phyloP scores from a whole-genome alignment of 1,140 invertebrate genomes.

The Streblospio benedicti region DNA sequence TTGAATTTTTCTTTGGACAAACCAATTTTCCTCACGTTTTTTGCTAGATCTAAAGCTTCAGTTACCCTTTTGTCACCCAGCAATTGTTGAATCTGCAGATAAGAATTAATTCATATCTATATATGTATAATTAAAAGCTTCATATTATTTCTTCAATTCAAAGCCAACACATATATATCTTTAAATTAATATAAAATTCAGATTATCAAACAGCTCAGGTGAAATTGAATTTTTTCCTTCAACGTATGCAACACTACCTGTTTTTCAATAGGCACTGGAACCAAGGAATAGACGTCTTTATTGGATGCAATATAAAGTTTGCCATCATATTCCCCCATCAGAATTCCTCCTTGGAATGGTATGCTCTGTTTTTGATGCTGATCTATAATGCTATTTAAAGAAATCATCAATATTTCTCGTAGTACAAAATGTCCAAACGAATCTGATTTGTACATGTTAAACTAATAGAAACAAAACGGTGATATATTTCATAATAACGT shows the following conservation, averaged over 20 bases:
- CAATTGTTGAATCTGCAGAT: slow-evolving; percentile 43
- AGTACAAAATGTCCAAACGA: too few relatives aligned
- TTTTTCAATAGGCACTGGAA: slow-evolving; percentile 51
- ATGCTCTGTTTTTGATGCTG: slow-evolving; percentile 52
- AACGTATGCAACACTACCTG: too few relatives aligned
- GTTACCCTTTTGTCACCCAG: slow-evolving; percentile 47
- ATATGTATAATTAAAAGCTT: neutral
- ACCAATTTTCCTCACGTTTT: slow-evolving; percentile 46
- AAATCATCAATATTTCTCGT: too few relatives aligned
- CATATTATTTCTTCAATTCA: neutral
- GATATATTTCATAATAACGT: too few relatives aligned
- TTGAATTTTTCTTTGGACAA: slow-evolving; percentile 46
- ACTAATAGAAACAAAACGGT: too few relatives aligned
- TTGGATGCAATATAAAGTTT: slow-evolving; percentile 47
- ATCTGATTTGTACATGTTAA: too few relatives aligned
- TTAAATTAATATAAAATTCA: too few relatives aligned
- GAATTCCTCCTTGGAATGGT: slow-evolving; percentile 46
- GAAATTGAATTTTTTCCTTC: too few relatives aligned
- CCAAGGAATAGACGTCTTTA: slow-evolving; percentile 46
- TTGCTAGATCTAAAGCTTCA: slow-evolving; percentile 50
- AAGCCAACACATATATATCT: neutral
- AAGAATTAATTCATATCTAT: neutral
- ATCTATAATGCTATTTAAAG: slow-evolving; percentile 47
- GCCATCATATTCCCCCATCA: slow-evolving; percentile 51
- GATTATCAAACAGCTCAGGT: too few relatives aligned